Evolutionary conservation across 1,140 invertebrate species (phyloP), one percentile per base, ranked within the genome.

Genomic region (Leptinotarsa undecemlineata): DNA sequence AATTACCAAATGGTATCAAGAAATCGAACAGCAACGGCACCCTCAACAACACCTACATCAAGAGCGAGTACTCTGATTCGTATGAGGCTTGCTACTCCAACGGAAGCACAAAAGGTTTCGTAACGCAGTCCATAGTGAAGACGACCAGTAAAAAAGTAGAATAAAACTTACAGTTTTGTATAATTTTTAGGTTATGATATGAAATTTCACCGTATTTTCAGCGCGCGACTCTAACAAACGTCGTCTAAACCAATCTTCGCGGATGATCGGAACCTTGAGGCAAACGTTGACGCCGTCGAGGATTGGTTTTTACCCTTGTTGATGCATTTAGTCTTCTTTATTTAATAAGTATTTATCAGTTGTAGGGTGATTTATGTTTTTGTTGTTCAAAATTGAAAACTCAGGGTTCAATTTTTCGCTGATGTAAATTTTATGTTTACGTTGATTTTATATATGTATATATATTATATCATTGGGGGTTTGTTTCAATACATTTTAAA

Each of bases 61-160:
- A 89, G 70, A 87, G 88, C 68, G 90, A 90, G 79, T 89, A 88
- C 26, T 84, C 86, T 77, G 88, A 90, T 63, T 88, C 89, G 71
- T 86, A 88, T 83, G 87, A 91, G 87, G 86, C 90, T 48, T 90
- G 90, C 81, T 90, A 91, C 84, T 90, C 90, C 64, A 91, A 90
- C 77, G 90, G 90, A 17, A 88, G 90, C 69, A 90, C 89, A 78
- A 91, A 91, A 79, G 90, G 90, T 62, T 90, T 90, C 82, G 89
- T 90, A 23, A 87, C 85, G 23, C 88, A 88, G 78, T 86, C 86
- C 73, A 87, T 86, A 75, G 83, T 81, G 62, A 86, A 87, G 74
- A 86, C 86, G 48, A 77, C 74, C 60, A 75, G 70, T 19, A 81
- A 81, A 67, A 81, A 81, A 57, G 77, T 80, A 17, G 77, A 81